Percentiles rank a stretch among this genome's conserved stretches.
Evolutionary conservation across 2,797 vertebrate species (phyloP).

Genomic region (Pelodytes ibericus): DNA sequence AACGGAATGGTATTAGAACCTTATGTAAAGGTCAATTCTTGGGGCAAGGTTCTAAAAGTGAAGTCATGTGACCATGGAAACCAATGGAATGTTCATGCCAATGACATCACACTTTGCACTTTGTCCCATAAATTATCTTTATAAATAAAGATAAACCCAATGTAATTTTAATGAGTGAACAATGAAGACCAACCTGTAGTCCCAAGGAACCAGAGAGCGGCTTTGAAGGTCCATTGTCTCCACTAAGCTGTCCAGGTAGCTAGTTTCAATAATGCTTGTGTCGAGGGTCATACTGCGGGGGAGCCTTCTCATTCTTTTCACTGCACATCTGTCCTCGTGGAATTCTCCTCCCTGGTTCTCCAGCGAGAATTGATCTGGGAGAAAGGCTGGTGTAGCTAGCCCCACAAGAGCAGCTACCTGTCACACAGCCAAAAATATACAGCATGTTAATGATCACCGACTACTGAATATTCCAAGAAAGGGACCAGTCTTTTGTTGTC

Average conservation of each 20-base stretch:
- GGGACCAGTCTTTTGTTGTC: too few relatives aligned
- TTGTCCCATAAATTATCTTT: too few relatives aligned
- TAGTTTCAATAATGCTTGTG: slow-evolving; percentile 8
- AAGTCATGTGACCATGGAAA: too few relatives aligned
- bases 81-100: too few relatives aligned
- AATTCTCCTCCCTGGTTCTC: background rate
- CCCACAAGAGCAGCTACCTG: slow-evolving; percentile 6
- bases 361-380: slow-evolving; percentile 1
- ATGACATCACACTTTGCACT: too few relatives aligned
- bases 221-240: background rate
- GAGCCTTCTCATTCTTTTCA: background rate
- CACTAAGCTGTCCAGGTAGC: slow-evolving; percentile 17
- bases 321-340: slow-evolving; percentile 3
- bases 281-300: slow-evolving; percentile 7
- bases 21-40: too few relatives aligned
- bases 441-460: too few relatives aligned
- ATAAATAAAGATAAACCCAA: too few relatives aligned
- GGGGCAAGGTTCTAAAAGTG: too few relatives aligned
- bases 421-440: background rate
- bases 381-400: background rate
- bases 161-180: too few relatives aligned
- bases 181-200: slow-evolving; percentile 29
- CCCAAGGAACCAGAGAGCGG: slow-evolving; percentile 40
- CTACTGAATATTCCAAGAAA: too few relatives aligned
- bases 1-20: too few relatives aligned